These are phyloP conservation scores for Tragulus kanchil DNA, from an alignment of 2,113 vertebrate genomes.

Conservation along the genomic window DNA sequence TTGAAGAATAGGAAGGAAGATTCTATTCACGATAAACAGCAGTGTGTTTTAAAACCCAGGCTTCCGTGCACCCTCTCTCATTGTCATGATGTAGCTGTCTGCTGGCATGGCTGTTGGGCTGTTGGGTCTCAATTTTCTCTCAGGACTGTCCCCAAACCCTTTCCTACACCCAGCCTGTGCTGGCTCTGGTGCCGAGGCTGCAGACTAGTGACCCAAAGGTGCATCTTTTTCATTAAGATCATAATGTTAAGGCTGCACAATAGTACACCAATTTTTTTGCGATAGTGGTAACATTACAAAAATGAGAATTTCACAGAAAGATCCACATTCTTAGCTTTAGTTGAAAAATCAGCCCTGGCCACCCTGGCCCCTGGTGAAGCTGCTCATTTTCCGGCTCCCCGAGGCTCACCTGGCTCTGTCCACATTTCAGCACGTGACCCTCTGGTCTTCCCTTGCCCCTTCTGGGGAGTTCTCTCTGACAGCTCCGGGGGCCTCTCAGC, in stretches of 20 bases:
- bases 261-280: background rate
- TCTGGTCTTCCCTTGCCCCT: background rate
- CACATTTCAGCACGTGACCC: accelerated
- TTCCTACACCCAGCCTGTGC: background rate
- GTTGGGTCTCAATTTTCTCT: background rate
- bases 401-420: too few species aligned
- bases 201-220: background rate
- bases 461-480: background rate
- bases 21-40: background rate
- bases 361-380: background rate
- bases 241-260: background rate
- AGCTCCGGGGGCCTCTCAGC: background rate
- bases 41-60: background rate
- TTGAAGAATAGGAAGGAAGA: background rate
- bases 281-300: background rate
- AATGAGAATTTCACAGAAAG: background rate
- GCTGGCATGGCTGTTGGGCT: too few species aligned
- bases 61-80: background rate
- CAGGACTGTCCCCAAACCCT: background rate
- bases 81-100: background rate
- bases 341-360: background rate
- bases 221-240: background rate
- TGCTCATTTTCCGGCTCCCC: too few species aligned
- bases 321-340: background rate
- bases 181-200: background rate